Evolutionary conservation across 2,888 invertebrate genomes (phyloP).

Genomic region (Agonopterix arenella): DNA sequence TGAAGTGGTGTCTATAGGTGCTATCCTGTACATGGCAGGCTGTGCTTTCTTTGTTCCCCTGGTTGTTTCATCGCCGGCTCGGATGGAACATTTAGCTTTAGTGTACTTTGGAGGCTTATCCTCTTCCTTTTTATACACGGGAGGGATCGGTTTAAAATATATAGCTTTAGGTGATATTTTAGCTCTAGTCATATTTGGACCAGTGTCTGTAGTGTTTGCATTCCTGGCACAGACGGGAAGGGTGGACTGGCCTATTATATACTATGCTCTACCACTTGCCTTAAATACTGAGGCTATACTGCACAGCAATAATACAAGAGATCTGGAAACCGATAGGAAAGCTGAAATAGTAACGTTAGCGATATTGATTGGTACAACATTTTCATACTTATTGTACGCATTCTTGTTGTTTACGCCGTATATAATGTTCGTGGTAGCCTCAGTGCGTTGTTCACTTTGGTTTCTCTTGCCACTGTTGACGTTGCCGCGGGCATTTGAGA

Average conservation of each 20-base stretch:
- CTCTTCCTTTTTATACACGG: conserved; percentile 97
- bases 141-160: conserved; percentile 96
- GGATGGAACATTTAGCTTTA: conserved; percentile 95
- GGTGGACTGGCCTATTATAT: conserved; percentile 93
- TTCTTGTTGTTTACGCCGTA: conserved; percentile 94
- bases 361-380: conserved; percentile 93
- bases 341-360: conserved; percentile 97
- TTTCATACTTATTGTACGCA: conserved; percentile 93
- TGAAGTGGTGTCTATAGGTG: conserved; percentile 92
- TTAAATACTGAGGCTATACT: conserved; percentile 96
- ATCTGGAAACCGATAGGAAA: conserved; percentile 90
- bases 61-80: conserved; percentile 89
- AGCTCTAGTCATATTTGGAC: conserved; percentile 95
- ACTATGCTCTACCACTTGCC: conserved; percentile 95
- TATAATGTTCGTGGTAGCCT: conserved; percentile 90
- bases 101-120: conserved; percentile 97
- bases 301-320: conserved; percentile 96
- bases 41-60: conserved; percentile 89
- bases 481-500: conserved; percentile 90
- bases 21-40: conserved; percentile 90
- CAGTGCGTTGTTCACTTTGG: conserved; percentile 90
- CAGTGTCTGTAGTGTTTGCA: conserved; percentile 94
- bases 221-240: conserved; percentile 95
- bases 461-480: conserved; percentile 93
- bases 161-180: conserved; percentile 96